Percentiles rank a stretch among this genome's conserved stretches.
Evolutionary conservation across 64 coral and sea anemone genomes (phyloP).

Genomic region (Pocillopora damicornis): DNA sequence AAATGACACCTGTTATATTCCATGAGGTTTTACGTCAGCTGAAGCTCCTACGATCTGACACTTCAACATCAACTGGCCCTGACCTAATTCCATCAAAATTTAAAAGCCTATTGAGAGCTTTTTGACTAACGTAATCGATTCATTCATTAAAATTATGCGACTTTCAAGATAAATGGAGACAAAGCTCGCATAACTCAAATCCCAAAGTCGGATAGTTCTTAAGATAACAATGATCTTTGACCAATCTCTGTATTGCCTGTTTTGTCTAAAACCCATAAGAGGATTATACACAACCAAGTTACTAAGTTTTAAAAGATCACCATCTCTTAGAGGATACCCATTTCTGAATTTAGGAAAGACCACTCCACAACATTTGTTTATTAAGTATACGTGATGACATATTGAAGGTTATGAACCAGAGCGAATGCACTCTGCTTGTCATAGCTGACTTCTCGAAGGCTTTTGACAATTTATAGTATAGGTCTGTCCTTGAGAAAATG

Average conservation of each 20-base stretch:
- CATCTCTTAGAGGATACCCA: conserved; percentile 1
- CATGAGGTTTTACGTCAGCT: conserved; percentile 16
- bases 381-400: no score
- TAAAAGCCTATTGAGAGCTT: background rate
- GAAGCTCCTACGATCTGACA: conserved; percentile 36
- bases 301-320: background rate
- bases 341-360: background rate
- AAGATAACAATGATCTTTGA: conserved; percentile 20
- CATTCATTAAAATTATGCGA: background rate
- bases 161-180: conserved; percentile 34
- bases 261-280: conserved; percentile 10
- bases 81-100: conserved; percentile 18
- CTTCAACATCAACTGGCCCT: background rate
- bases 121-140: background rate
- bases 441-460: no score
- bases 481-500: no score
- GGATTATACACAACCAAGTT: conserved; percentile 19
- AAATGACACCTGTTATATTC: conserved; percentile 6
- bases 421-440: no score
- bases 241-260: conserved; percentile 31
- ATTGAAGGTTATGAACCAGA: no score
- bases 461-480: no score
- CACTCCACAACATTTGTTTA: no score
- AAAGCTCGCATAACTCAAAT: conserved; percentile 28
- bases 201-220: conserved; percentile 9